A percentile compares a stretch with the other conserved stretches of the same genome.
phyloP scores from a whole-genome alignment of 2,113 vertebrate genomes.

The Charadrius vociferus region DNA sequence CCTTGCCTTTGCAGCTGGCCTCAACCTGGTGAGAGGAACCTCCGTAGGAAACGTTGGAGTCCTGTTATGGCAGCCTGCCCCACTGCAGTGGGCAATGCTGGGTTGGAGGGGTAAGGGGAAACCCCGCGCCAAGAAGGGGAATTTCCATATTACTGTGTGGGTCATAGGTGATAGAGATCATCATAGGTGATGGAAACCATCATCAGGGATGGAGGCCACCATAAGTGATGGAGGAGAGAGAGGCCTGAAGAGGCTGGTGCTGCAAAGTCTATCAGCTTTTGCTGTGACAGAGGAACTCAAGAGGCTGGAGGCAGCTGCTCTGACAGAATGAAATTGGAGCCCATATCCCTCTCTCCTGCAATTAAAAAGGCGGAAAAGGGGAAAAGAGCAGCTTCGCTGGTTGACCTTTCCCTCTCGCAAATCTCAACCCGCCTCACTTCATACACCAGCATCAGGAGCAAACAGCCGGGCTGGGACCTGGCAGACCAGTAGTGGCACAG shows the following conservation, averaged over 20 bases:
- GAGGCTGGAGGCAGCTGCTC: constrained; percentile 15
- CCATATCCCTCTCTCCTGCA: neutral
- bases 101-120: neutral
- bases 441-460: neutral
- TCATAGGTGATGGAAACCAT: neutral
- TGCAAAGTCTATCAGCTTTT: neutral
- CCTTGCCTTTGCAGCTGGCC: neutral
- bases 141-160: neutral
- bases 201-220: neutral
- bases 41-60: neutral
- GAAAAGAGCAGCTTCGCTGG: neutral
- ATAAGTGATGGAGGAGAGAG: neutral
- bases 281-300: neutral
- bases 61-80: neutral
- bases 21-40: neutral
- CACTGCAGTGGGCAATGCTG: neutral
- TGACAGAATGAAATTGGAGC: neutral
- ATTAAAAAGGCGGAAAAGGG: constrained; percentile 15
- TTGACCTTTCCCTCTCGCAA: constrained; percentile 25
- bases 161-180: neutral
- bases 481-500: neutral
- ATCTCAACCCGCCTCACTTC: constrained; percentile 17
- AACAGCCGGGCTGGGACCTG: constrained; percentile 38
- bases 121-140: neutral
- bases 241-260: neutral